These are phyloP conservation scores for Synanceia verrucosa DNA, from an alignment of 2,797 vertebrate species.

Conservation along the genomic window DNA sequence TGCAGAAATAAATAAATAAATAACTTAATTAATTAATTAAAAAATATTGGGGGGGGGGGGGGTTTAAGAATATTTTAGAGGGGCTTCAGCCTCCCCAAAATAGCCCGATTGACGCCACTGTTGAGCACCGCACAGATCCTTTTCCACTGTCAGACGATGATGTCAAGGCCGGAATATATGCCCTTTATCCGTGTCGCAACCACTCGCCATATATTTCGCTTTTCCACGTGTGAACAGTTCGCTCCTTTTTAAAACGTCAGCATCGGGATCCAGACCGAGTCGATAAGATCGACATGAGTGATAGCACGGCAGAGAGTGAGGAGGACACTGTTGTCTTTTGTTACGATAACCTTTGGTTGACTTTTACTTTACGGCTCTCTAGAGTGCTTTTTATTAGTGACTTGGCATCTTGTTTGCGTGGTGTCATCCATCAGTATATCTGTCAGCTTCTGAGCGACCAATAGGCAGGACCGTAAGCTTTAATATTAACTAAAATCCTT, in stretches of 20 bases:
- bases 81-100: too few species aligned
- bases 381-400: slow-evolving; percentile 47
- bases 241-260: background rate
- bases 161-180: background rate
- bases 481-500: background rate
- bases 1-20: too few species aligned
- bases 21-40: too few species aligned
- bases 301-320: background rate
- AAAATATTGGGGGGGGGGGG: too few species aligned
- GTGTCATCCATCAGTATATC: slow-evolving; percentile 38
- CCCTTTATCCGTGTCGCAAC: background rate
- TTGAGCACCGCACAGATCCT: too few species aligned
- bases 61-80: too few species aligned
- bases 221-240: background rate
- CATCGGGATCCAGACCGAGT: slow-evolving; percentile 1
- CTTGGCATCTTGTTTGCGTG: slow-evolving; percentile 23
- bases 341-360: slow-evolving; percentile 50
- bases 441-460: slow-evolving; percentile 3
- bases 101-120: too few species aligned
- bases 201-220: background rate
- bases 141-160: slow-evolving; percentile 13
- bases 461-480: background rate
- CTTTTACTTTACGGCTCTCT: slow-evolving; percentile 45
- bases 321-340: slow-evolving; percentile 17
- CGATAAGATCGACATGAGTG: slow-evolving; percentile 16